These are phyloP conservation scores for Remorina albescens DNA, from an alignment of 2,797 vertebrate species.

Conservation along the genomic window DNA sequence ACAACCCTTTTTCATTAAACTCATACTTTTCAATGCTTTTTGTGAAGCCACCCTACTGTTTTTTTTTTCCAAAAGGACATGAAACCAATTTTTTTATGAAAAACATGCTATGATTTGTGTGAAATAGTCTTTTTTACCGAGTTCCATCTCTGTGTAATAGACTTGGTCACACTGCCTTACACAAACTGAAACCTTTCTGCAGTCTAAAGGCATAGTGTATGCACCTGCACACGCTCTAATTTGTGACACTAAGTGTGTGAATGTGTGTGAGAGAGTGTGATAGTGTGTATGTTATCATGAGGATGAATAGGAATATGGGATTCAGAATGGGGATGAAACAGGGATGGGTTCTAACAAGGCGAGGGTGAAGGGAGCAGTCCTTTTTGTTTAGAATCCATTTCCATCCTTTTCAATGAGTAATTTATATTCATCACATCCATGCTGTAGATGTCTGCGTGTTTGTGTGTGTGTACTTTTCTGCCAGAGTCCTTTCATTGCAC, in stretches of 20 bases:
- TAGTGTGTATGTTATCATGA: constrained; percentile 20
- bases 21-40: neutral
- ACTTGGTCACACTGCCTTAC: constrained; percentile 50
- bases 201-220: constrained; percentile 37
- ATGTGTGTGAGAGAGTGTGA: constrained; percentile 21
- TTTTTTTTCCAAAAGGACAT: constrained; percentile 36
- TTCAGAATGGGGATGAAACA: constrained; percentile 25
- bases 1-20: constrained; percentile 18
- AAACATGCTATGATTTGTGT: constrained; percentile 45
- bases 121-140: constrained; percentile 34
- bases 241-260: constrained; percentile 32
- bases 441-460: constrained; percentile 14
- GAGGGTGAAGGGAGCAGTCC: constrained; percentile 15
- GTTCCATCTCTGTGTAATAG: constrained; percentile 53
- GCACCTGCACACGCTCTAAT: constrained; percentile 39
- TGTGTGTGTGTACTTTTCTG: constrained; percentile 11
- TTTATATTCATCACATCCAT: constrained; percentile 66
- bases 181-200: constrained; percentile 48
- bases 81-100: constrained; percentile 33
- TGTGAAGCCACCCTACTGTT: constrained; percentile 7
- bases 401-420: constrained; percentile 61
- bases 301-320: constrained; percentile 17
- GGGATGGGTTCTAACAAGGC: constrained; percentile 32
- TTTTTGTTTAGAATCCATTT: constrained; percentile 63
- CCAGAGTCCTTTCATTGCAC: constrained; percentile 23